Percentiles rank a stretch among this genome's conserved stretches.
Evolutionary conservation across 2,888 invertebrate genomes (phyloP).

Genomic region (Drosophila anceps): DNA sequence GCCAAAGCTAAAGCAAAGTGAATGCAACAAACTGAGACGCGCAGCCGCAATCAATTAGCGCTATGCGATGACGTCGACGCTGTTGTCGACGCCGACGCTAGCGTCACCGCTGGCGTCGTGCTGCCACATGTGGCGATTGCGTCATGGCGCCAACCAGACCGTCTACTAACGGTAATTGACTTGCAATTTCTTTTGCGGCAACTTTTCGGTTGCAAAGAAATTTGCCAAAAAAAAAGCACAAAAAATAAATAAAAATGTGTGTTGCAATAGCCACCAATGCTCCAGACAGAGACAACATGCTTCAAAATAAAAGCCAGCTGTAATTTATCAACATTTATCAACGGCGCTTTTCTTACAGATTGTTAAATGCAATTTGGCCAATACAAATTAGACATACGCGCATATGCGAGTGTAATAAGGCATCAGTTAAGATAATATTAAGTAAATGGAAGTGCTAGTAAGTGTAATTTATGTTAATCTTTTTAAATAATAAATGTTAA

Average conservation of each 20-base stretch:
- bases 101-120: slow-evolving; percentile 33
- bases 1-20: slow-evolving; percentile 59
- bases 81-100: slow-evolving; percentile 45
- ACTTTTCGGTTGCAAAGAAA: slow-evolving; percentile 77
- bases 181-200: slow-evolving; percentile 80
- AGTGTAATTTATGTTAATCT: background rate
- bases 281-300: slow-evolving; percentile 36
- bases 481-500: background rate
- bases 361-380: slow-evolving; percentile 6
- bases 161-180: slow-evolving; percentile 78
- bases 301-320: slow-evolving; percentile 11
- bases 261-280: slow-evolving; percentile 52
- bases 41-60: slow-evolving; percentile 78
- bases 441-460: background rate
- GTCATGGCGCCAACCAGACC: slow-evolving; percentile 78
- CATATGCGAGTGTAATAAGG: background rate
- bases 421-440: background rate
- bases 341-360: slow-evolving; percentile 8
- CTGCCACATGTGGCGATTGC: slow-evolving; percentile 77
- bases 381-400: background rate
- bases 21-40: slow-evolving; percentile 69
- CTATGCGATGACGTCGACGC: slow-evolving; percentile 59
- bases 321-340: slow-evolving; percentile 61
- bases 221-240: no score
- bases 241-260: slow-evolving; percentile 25